Evolutionary conservation across 2,888 invertebrate species (phyloP).

Genomic region (Conomelus anceps): DNA sequence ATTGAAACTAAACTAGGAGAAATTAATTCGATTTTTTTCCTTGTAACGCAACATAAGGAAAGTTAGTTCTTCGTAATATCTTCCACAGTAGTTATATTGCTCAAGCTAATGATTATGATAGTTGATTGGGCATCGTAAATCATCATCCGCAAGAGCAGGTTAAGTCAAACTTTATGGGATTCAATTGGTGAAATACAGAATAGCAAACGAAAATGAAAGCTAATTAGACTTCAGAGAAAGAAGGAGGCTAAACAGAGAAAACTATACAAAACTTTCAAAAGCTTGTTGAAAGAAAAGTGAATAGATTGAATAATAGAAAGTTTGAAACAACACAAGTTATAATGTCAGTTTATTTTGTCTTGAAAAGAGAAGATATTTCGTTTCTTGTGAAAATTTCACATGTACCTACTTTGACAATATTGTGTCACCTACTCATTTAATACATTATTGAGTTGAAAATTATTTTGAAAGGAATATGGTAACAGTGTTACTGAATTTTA

Average conservation of each 20-base stretch:
- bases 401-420: too few relatives aligned
- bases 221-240: not conserved
- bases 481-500: too few relatives aligned
- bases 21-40: not conserved
- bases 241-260: not conserved
- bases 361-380: too few relatives aligned
- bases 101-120: not conserved
- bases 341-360: too few relatives aligned
- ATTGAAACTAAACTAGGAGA: too few relatives aligned
- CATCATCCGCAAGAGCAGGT: not conserved
- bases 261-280: not conserved
- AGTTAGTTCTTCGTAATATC: not conserved
- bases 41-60: not conserved
- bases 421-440: too few relatives aligned
- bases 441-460: too few relatives aligned
- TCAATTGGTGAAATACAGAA: not conserved
- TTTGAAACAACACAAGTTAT: too few relatives aligned
- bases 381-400: too few relatives aligned
- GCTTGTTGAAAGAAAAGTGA: not conserved
- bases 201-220: not conserved
- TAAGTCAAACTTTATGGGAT: not conserved
- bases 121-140: not conserved
- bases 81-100: not conserved
- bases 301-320: not conserved
- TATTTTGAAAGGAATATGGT: too few relatives aligned